Evolutionary conservation across 1,140 invertebrate species (phyloP).

Genomic region (Drosophila sproati): DNA sequence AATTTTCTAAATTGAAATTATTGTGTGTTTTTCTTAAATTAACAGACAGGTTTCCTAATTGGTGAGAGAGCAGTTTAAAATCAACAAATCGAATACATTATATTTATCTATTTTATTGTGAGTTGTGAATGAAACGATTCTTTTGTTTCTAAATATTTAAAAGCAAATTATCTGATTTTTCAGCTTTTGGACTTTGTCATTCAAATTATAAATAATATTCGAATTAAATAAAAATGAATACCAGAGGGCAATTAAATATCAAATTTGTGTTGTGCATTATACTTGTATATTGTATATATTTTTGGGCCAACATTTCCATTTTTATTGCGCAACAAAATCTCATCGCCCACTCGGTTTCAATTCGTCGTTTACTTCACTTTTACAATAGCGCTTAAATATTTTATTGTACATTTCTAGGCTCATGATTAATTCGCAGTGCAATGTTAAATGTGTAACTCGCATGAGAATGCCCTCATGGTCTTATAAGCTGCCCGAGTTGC

Average conservation of each 20-base stretch:
- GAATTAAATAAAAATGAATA: no score
- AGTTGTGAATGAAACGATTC: no score
- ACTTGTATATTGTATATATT: not conserved
- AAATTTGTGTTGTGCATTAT: no score
- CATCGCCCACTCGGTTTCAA: not conserved
- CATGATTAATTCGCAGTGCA: conserved; percentile 50
- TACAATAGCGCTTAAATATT: conserved; percentile 42
- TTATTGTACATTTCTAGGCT: conserved; percentile 49
- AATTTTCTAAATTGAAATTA: conserved; percentile 11
- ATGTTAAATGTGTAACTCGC: conserved; percentile 2
- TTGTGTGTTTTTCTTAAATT: not conserved
- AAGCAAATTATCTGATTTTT: no score
- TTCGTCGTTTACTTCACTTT: not conserved
- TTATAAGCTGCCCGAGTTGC: not conserved
- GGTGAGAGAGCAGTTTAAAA: not conserved
- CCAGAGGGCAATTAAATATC: no score
- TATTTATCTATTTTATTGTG: no score
- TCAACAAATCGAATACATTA: not conserved
- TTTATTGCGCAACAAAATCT: not conserved
- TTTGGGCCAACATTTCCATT: not conserved
- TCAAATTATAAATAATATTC: not conserved
- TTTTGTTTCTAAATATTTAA: no score
- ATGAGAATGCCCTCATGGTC: not conserved
- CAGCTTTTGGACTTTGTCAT: no score
- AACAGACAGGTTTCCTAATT: conserved; percentile 1